Base-by-base conservation (phyloP, 2,113 vertebrate species). In the Ageneiosus marmoratus region DNA sequence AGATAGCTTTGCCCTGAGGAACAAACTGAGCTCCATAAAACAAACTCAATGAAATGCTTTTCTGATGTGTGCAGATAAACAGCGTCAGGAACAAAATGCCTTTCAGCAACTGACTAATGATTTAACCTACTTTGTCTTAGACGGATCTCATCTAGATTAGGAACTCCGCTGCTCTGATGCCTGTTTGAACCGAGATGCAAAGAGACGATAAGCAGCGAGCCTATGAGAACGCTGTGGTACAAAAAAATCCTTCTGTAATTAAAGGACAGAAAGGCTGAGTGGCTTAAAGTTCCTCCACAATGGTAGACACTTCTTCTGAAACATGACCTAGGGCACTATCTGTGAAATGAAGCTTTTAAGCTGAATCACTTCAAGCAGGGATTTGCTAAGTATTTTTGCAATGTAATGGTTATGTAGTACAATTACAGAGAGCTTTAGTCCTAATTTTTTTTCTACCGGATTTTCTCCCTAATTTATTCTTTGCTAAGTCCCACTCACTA, bases 161-260 rank as follows among this genome's bases (percentile, higher is more conserved):
- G 37, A 77, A 73, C 1, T 9, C 18, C 18, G 29, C 46, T 51
- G 24, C 44, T 77, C 74, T 56, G 62, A 53, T 13, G 46, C 12
- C 34, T 27, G 22, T 46, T 65, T 58, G 20, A 20, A 46, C 37
- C 5, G 48, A 56, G 55, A 60, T 55, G 34, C 27, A 24, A 9
- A 18, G 56, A 34, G 22, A 27, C 12, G 51, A 79, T 55, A 56
- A 55, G 29, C 51, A 18, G 8, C 6, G n/a, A 53, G 34, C 58
- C 32, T 69, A 13, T 48, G 50, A 34, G 70, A 83, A 86, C 10
- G 44, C 37, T 75, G 69, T 11, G 8, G 34, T 32, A 16, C 29
- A 78, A 70, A 78, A 70, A 20, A 78, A 72, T 44, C 53, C 65
- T 27, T 65, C 44, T 50, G 65, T 56, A 72, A 73, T 79, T 84